These are phyloP conservation scores for Charanyca ferruginea DNA, from an alignment of 2,888 invertebrate genomes.

Conservation along the genomic window DNA sequence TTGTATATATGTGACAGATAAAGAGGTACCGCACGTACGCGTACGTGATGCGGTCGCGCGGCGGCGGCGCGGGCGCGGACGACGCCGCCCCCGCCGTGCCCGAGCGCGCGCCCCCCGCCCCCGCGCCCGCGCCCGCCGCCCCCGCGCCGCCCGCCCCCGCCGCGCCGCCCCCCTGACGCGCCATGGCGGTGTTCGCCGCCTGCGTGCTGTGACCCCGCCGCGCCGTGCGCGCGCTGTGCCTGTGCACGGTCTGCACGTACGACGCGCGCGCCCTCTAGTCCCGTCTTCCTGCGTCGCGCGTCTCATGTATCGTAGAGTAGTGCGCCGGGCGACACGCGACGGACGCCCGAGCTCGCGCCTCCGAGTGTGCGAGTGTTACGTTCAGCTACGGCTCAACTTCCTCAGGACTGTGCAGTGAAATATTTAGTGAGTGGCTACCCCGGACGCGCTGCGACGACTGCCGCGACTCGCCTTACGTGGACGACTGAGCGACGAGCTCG, in stretches of 20 bases:
- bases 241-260: constrained; percentile 21
- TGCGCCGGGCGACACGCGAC: constrained; percentile 1
- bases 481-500: constrained; percentile 2
- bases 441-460: neutral
- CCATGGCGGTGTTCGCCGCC: constrained; percentile 95
- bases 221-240: constrained; percentile 49
- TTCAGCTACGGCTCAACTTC: constrained; percentile 15
- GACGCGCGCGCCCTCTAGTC: constrained; percentile 51
- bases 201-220: constrained; percentile 92
- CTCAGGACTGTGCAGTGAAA: constrained; percentile 32
- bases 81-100: constrained; percentile 84
- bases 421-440: constrained; percentile 25
- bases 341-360: constrained; percentile 8
- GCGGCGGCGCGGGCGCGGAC: constrained; percentile 84
- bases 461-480: neutral
- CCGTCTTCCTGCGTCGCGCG: constrained; percentile 46
- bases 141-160: constrained; percentile 71
- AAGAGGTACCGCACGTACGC: constrained; percentile 96
- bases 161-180: constrained; percentile 92
- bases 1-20: constrained; percentile 91
- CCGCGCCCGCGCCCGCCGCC: constrained; percentile 75
- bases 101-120: constrained; percentile 85
- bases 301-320: neutral
- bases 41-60: constrained; percentile 93
- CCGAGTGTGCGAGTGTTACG: constrained; percentile 16